A percentile compares a stretch with the other conserved stretches of the same genome.
Evolutionary conservation across 2,797 vertebrate species (phyloP).

Genomic region (Masticophis lateralis): DNA sequence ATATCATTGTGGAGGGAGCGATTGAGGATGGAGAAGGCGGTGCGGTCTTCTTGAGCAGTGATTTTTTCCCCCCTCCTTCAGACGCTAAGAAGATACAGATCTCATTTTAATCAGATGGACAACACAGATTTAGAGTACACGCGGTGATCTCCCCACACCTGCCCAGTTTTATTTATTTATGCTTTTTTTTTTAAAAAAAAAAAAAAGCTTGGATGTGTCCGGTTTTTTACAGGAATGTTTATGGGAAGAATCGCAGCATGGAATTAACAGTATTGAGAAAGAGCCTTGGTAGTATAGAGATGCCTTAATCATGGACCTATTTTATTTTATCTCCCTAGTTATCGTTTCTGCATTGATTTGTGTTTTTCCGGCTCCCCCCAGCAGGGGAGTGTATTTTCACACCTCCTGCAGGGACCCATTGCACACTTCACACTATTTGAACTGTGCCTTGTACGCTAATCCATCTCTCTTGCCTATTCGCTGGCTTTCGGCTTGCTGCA

Average conservation of each 20-base stretch:
- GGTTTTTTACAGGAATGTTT: not conserved
- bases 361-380: no score
- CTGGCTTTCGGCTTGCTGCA: not conserved
- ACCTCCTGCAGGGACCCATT: not conserved
- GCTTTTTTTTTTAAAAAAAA: no score
- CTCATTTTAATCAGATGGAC: not conserved
- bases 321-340: not conserved
- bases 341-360: not conserved
- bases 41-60: not conserved
- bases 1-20: no score
- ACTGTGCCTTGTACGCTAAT: not conserved
- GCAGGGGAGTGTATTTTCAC: not conserved
- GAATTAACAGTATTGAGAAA: not conserved
- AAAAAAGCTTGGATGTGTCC: not conserved
- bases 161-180: not conserved
- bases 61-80: not conserved
- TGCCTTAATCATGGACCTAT: not conserved
- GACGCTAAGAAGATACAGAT: not conserved
- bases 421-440: not conserved
- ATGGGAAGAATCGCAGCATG: not conserved
- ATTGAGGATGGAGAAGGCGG: not conserved
- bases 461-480: not conserved
- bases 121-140: not conserved
- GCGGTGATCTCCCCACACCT: not conserved
- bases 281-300: not conserved